Evolutionary conservation across 1,140 invertebrate genomes (phyloP), one percentile per base, ranked within the genome.

Genomic region (Atta cephalotes): DNA sequence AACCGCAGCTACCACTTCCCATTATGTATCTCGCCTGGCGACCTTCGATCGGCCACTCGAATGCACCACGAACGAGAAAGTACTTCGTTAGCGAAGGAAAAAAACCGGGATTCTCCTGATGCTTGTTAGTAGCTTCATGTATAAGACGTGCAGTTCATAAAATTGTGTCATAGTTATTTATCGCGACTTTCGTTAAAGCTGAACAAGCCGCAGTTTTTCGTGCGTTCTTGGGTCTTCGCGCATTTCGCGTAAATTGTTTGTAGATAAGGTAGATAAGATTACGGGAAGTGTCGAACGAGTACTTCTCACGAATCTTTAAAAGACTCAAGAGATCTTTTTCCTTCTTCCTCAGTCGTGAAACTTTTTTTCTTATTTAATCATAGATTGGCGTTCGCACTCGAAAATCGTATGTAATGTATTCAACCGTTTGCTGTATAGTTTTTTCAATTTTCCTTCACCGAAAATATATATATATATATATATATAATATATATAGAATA

Each of bases 21-120:
- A 12, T 63, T 85, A 66, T 65, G 51, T 60, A 65, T 80, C 76
- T 80, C 51, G 45, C 76, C 35, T 31, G 18, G 28, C 74, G 63
- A 56, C 82, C 60, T 79, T 56, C 79, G 85, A 87, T 79, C 86
- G 53, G 16, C 31, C 58, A 45, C 86, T 76, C 58, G 25, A 56
- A 60, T 70, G 45, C 39, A 53, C 39, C 68, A 58, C 56, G 68
- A 88, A 45, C 56, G 88, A 31, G 74, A 72, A 90, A 89, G 85
- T 82, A 88, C 88, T 92, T 92, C 90, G 88, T 92, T 92, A 92
- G 85, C 87, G 66, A 60, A 62, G 87, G 31, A 45, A 87, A 87
- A 89, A 91, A 87, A 66, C 58, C 49, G 68, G 74, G 35, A 88
- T 80, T 71, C 76, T 80, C 53, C 68, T 39, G 60, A 49, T 58